A percentile compares a stretch with the other conserved stretches of the same genome.
phyloP scores from a whole-genome alignment of 2,113 vertebrate genomes.

The Heteronetta atricapilla region DNA sequence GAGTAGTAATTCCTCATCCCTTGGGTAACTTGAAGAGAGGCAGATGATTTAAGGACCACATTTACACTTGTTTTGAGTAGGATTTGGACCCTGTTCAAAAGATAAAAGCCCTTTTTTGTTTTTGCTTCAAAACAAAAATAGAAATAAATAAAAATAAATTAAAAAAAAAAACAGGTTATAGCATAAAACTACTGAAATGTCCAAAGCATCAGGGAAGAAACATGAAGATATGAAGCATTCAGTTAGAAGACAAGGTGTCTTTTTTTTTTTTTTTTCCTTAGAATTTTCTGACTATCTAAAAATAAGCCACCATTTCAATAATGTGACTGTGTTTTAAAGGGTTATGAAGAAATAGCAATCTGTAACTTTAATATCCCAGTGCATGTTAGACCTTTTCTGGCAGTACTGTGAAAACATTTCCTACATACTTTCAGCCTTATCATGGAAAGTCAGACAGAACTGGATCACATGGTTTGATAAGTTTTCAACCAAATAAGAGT shows the following conservation, averaged over 20 bases:
- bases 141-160: not conserved
- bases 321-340: not conserved
- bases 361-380: slow-evolving; percentile 42
- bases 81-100: not conserved
- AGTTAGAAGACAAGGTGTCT: not conserved
- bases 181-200: not conserved
- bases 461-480: slow-evolving; percentile 74
- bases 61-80: not conserved
- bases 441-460: slow-evolving; percentile 77
- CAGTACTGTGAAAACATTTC: slow-evolving; percentile 75
- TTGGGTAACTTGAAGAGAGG: not conserved
- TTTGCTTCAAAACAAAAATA: not conserved
- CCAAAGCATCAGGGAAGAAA: not conserved
- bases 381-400: slow-evolving; percentile 59
- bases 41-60: not conserved
- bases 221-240: not conserved
- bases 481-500: slow-evolving; percentile 80
- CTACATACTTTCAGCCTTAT: slow-evolving; percentile 79
- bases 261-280: not conserved
- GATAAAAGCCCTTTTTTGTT: not conserved
- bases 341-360: slow-evolving; percentile 10
- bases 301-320: not conserved
- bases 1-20: not conserved
- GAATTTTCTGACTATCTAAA: not conserved
- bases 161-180: not conserved